Conservation (phyloP, 2,113 vertebrate genomes). For the Zapus hudsonius region DNA sequence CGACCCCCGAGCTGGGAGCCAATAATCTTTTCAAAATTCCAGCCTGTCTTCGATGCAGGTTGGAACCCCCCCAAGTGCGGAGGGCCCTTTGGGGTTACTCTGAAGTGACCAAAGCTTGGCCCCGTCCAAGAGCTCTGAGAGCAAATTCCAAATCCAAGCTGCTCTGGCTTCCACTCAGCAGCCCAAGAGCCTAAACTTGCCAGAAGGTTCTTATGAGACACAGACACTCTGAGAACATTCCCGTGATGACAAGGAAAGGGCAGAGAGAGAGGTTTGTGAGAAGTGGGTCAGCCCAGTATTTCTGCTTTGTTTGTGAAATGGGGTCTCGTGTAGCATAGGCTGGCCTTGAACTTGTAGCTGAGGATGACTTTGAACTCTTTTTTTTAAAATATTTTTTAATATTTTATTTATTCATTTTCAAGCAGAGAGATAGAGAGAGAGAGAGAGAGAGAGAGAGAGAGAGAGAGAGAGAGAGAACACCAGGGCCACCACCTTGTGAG, state of each 20-base stretch:
- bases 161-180: slow-evolving; percentile 27
- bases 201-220: slow-evolving; percentile 44
- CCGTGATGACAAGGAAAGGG: background rate
- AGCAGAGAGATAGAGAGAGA: no score
- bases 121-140: slow-evolving; percentile 35
- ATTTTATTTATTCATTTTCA: no score
- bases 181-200: background rate
- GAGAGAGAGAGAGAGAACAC: no score
- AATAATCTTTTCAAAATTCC: slow-evolving; percentile 29
- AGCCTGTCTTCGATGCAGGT: background rate
- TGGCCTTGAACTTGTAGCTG: background rate
- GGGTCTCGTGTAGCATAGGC: background rate
- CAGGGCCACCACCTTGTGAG: no score
- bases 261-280: background rate
- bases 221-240: slow-evolving; percentile 15
- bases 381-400: no score
- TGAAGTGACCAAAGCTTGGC: slow-evolving; percentile 39
- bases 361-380: background rate
- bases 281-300: background rate
- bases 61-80: slow-evolving; percentile 31
- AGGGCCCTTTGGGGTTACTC: slow-evolving; percentile 45
- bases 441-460: no score
- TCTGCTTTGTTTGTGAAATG: background rate
- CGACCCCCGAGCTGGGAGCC: background rate
- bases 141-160: slow-evolving; percentile 47